phyloP scores from a whole-genome alignment of 2,113 vertebrate genomes.

The Rhea pennata region DNA sequence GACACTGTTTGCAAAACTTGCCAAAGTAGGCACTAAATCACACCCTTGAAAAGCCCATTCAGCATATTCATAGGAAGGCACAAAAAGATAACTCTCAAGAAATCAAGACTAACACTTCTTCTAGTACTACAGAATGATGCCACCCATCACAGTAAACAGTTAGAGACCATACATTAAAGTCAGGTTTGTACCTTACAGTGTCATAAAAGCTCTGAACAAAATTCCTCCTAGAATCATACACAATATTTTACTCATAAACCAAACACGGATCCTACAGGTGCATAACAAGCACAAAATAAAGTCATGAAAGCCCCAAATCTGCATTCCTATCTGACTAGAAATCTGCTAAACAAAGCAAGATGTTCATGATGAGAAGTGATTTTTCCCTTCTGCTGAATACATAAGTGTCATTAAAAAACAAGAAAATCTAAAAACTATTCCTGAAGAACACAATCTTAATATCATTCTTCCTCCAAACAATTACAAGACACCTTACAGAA shows the following conservation, averaged over 20 bases:
- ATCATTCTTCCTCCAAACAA: neutral
- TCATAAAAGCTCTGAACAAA: neutral
- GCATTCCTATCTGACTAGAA: neutral
- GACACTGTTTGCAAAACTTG: slow-evolving; percentile 15
- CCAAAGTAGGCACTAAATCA: slow-evolving; percentile 20
- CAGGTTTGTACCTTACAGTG: neutral
- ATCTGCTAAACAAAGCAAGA: neutral
- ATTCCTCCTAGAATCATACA: neutral
- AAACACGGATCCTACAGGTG: neutral
- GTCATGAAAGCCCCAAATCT: neutral
- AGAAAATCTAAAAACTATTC: neutral
- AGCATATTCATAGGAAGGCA: neutral
- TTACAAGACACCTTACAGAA: neutral
- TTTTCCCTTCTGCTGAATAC: neutral
- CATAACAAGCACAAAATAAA: neutral
- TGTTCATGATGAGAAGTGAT: neutral
- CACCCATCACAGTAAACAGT: neutral
- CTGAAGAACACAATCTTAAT: neutral
- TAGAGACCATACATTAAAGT: neutral
- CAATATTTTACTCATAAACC: neutral
- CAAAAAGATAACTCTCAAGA: slow-evolving; percentile 11
- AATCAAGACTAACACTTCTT: neutral
- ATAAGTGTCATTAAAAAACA: neutral
- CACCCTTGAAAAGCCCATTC: slow-evolving; percentile 2
- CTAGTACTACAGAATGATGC: neutral